A percentile compares a stretch with the other conserved stretches of the same genome.
Conservation (phyloP, 2,888 invertebrate genomes). For the Saturnia japonica region DNA sequence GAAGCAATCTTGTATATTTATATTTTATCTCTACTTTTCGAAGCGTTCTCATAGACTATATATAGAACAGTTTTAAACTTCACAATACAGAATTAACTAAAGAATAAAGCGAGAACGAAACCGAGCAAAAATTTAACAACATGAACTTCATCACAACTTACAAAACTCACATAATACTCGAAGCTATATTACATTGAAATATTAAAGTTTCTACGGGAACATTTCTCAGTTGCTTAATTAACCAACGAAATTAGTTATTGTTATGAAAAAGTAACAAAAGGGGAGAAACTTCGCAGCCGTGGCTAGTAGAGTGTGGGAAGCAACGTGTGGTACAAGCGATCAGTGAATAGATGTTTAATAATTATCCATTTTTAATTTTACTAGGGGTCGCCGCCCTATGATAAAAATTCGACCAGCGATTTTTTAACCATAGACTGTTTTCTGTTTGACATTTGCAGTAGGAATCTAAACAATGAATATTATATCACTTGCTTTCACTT, state of each 20-base stretch:
- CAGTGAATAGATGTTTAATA: background rate
- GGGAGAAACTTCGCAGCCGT: constrained; percentile 51
- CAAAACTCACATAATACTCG: constrained; percentile 40
- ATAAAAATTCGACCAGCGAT: too few relatives aligned
- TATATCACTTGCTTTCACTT: too few relatives aligned
- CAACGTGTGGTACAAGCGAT: constrained; percentile 24
- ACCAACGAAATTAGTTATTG: constrained; percentile 68
- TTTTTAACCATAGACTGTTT: too few relatives aligned
- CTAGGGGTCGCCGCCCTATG: too few relatives aligned
- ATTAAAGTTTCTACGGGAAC: constrained; percentile 50
- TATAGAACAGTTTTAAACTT: background rate
- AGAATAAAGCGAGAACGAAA: background rate
- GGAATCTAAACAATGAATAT: too few relatives aligned
- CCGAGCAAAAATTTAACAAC: constrained; percentile 15
- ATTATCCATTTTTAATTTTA: background rate
- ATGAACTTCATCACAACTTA: constrained; percentile 29
- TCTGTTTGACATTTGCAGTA: too few relatives aligned
- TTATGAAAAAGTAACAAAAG: constrained; percentile 63
- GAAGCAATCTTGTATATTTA: background rate
- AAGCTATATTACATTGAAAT: constrained; percentile 43
- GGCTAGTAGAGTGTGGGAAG: constrained; percentile 42
- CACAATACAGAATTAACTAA: background rate
- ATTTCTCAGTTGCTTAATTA: constrained; percentile 62
- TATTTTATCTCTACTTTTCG: background rate
- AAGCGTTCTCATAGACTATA: background rate